phyloP scores from a whole-genome alignment of 2,797 vertebrate genomes.

The Hozukius guyotensis region DNA sequence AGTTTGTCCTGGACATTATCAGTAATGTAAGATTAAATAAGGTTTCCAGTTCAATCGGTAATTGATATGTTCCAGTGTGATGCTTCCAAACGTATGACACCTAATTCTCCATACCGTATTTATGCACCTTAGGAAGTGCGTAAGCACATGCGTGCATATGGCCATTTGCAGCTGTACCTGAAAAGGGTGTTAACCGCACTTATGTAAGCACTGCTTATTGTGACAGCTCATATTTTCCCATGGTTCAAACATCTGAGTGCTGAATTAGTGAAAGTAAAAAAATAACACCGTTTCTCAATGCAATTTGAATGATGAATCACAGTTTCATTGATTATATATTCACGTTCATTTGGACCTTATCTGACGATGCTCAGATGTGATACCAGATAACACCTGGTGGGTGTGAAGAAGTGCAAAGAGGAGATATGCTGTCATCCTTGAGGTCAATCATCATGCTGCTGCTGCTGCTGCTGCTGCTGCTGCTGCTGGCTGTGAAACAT shows the following conservation, averaged over 20 bases:
- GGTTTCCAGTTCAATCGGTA: neutral
- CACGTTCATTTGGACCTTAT: neutral
- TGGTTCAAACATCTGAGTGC: conserved; percentile 21
- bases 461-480: neutral
- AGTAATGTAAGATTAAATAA: neutral
- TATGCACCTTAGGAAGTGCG: conserved; percentile 3
- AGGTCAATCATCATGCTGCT: neutral
- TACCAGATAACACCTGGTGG: no score
- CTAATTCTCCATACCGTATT: neutral
- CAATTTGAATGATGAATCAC: conserved; percentile 39
- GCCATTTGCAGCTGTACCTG: neutral
- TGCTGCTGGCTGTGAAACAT: no score
- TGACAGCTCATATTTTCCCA: conserved; percentile 61
- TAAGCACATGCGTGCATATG: conserved; percentile 30
- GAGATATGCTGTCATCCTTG: neutral
- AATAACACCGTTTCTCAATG: conserved; percentile 26
- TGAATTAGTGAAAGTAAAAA: conserved; percentile 58
- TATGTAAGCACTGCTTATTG: conserved; percentile 36
- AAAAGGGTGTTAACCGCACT: conserved; percentile 62
- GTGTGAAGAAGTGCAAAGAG: neutral
- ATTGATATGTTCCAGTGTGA: neutral
- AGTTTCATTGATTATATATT: conserved; percentile 13
- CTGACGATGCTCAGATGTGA: neutral
- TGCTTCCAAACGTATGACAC: neutral
- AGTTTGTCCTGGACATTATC: neutral